Percentiles rank a stretch among this genome's conserved stretches.
phyloP scores from a whole-genome alignment of 2,113 vertebrate species.

The Phrynocephalus versicolor region DNA sequence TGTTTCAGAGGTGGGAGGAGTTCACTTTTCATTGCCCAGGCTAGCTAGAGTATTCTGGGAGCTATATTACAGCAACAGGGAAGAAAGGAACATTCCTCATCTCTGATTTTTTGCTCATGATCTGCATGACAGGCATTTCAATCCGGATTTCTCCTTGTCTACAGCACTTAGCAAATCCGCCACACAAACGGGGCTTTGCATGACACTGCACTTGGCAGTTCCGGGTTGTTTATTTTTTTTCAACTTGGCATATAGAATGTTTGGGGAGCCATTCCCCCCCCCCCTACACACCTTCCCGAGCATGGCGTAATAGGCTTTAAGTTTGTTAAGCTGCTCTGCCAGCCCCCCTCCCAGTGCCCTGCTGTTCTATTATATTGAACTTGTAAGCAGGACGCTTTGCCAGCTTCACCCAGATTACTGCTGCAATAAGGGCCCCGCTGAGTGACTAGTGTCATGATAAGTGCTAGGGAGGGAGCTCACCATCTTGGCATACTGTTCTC shows the following conservation, averaged over 20 bases:
- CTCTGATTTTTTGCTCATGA: too few relatives aligned
- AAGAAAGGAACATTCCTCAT: too few relatives aligned
- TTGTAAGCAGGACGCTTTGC: conserved; percentile 87
- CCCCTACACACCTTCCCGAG: conserved; percentile 71
- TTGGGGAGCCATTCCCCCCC: conserved; percentile 75
- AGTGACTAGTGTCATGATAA: conserved; percentile 89
- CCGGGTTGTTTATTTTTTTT: conserved; percentile 63
- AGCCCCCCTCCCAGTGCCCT: conserved; percentile 88
- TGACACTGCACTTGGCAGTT: conserved; percentile 84
- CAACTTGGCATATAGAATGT: conserved; percentile 74
- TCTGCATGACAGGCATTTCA: conserved; percentile 73
- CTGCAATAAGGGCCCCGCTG: conserved; percentile 93
- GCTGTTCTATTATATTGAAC: conserved; percentile 97
- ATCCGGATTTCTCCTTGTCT: conserved; percentile 57
- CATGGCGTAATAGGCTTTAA: conserved; percentile 95
- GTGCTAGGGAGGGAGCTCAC: conserved; percentile 85
- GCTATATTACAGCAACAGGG: too few relatives aligned
- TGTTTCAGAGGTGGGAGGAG: conserved; percentile 43
- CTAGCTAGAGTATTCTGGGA: too few relatives aligned
- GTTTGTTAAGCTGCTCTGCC: conserved; percentile 98
- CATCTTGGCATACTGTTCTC: conserved; percentile 92
- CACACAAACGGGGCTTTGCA: conserved; percentile 62
- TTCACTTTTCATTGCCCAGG: too few relatives aligned
- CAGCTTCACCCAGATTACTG: conserved; percentile 92
- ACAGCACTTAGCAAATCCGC: conserved; percentile 64